Evolutionary conservation across 2,888 invertebrate genomes (phyloP).

Genomic region (Agonopterix subpropinquella): DNA sequence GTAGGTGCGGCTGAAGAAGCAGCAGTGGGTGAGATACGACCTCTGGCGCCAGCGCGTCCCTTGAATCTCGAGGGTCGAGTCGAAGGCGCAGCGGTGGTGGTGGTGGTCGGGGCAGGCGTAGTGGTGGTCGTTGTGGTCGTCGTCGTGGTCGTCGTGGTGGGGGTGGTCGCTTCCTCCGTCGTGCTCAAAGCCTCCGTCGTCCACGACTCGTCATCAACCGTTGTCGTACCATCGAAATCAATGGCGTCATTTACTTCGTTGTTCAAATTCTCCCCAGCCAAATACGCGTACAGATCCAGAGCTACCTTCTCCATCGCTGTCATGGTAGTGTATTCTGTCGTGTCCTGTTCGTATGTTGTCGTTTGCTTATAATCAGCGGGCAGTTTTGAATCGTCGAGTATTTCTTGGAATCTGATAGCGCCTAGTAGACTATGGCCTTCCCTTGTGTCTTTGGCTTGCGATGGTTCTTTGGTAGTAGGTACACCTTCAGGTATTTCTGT

Average conservation of each 20-base stretch:
- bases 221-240: constrained; percentile 53
- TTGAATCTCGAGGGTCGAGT: constrained; percentile 66
- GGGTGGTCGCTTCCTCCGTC: constrained; percentile 68
- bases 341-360: constrained; percentile 58
- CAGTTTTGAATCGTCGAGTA: constrained; percentile 58
- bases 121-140: constrained; percentile 76
- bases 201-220: constrained; percentile 46
- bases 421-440: constrained; percentile 61
- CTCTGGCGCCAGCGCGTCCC: constrained; percentile 55
- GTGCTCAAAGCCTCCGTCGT: constrained; percentile 66
- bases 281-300: constrained; percentile 87
- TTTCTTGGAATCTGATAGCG: constrained; percentile 54
- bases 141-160: constrained; percentile 74
- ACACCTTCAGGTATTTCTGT: constrained; percentile 74
- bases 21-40: constrained; percentile 57
- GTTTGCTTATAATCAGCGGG: constrained; percentile 58
- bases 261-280: constrained; percentile 79
- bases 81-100: constrained; percentile 54
- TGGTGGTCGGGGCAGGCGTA: constrained; percentile 65
- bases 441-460: constrained; percentile 47
- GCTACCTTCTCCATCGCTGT: constrained; percentile 88
- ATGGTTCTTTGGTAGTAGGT: constrained; percentile 35
- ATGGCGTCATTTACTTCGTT: constrained; percentile 67
- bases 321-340: constrained; percentile 79
- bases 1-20: constrained; percentile 51